Evolutionary conservation across 2,888 invertebrate species (phyloP), one percentile per base, ranked within the genome.

Genomic region (Lamproptera curius): DNA sequence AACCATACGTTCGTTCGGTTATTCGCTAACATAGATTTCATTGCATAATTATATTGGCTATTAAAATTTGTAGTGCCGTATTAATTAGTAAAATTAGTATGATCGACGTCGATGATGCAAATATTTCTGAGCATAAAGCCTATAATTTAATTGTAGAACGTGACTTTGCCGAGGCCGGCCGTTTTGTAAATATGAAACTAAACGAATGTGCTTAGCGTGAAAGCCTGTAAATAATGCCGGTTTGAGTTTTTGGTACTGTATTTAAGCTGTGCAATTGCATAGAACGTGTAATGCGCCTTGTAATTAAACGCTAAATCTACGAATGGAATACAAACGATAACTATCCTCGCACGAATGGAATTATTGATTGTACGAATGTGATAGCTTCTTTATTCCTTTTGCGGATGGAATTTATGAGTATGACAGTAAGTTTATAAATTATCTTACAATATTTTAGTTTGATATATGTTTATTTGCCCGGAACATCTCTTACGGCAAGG

Each of bases 401-500:
- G n/a, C n/a, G n/a, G n/a, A n/a, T n/a, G n/a, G n/a, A n/a, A n/a
- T n/a, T n/a, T n/a, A n/a, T n/a, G n/a, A n/a, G n/a, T n/a, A n/a
- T n/a, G n/a, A n/a, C n/a, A n/a, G n/a, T n/a, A n/a, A n/a, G n/a
- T n/a, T n/a, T n/a, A n/a, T n/a, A n/a, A n/a, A n/a, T n/a, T n/a
- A n/a, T n/a, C 37, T 11, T 36, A 36, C n/a, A 13, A 37, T 37
- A 44, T 35, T 46, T 44, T 17, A 38, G 46, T 43, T 43, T 34
- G 51, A 51, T 50, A 51, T 50, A 48, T 60, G 41, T 40, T 45
- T 44, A 50, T 44, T 50, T 60, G 61, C 62, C 68, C 73, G 83
- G 84, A 85, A 84, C 84, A 86, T 86, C 85, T 85, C 86, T 84
- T 82, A 73, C 78, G 83, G 72, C 83, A 63, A 51, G 61, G 58